Percentiles rank a stretch among this genome's conserved stretches.
These are phyloP conservation scores for Cromileptes altivelis DNA, from an alignment of 2,113 vertebrate genomes.

Conservation along the genomic window DNA sequence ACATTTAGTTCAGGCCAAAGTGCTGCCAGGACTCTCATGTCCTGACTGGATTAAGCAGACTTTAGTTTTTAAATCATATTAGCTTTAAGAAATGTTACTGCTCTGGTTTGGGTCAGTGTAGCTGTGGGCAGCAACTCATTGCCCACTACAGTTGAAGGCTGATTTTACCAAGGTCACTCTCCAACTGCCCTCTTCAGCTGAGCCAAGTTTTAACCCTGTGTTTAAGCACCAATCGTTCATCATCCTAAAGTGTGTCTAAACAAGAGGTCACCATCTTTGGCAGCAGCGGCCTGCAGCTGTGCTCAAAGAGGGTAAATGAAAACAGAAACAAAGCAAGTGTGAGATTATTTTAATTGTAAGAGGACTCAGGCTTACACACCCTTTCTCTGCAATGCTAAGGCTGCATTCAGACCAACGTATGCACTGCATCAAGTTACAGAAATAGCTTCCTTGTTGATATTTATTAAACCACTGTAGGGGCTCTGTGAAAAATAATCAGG, in stretches of 20 bases:
- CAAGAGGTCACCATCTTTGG: neutral
- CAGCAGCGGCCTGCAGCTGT: neutral
- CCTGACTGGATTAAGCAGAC: constrained; percentile 22
- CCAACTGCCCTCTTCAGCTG: constrained; percentile 4
- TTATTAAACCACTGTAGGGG: neutral
- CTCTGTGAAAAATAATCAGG: neutral
- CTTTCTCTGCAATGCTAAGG: neutral
- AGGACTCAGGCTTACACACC: neutral
- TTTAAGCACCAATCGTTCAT: constrained; percentile 13
- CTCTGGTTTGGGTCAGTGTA: neutral
- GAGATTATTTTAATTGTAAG: neutral
- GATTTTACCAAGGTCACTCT: neutral
- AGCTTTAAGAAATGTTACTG: constrained; percentile 2
- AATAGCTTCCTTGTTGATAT: neutral
- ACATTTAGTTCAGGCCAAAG: constrained; percentile 2
- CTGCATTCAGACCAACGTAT: too few relatives aligned
- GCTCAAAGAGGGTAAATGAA: neutral
- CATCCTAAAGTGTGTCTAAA: neutral
- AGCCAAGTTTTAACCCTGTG: neutral
- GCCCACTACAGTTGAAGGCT: too few relatives aligned
- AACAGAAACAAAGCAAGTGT: neutral
- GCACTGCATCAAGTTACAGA: neutral
- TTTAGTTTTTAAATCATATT: constrained; percentile 30
- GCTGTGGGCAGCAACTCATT: neutral
- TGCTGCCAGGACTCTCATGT: neutral